These are phyloP conservation scores for Falcaria lacertinaria DNA, from an alignment of 2,888 invertebrate species.

Conservation along the genomic window DNA sequence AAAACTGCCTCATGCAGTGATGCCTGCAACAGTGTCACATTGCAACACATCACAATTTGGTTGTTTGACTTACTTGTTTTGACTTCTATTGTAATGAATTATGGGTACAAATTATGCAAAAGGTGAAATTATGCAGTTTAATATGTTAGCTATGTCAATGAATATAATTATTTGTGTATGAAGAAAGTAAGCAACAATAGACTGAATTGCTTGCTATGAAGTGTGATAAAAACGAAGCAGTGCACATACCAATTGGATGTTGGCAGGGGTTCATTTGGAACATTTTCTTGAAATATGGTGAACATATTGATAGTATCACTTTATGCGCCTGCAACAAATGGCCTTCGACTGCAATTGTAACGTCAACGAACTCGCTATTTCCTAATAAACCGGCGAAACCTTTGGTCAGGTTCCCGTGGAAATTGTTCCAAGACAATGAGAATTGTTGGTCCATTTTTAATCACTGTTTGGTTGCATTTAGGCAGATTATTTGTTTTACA, in stretches of 20 bases:
- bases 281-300: slow-evolving; percentile 85
- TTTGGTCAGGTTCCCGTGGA: slow-evolving; percentile 84
- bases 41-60: too few relatives aligned
- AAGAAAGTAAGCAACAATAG: too few relatives aligned
- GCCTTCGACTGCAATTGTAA: slow-evolving; percentile 82
- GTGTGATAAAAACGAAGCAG: too few relatives aligned
- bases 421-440: slow-evolving; percentile 87
- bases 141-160: too few relatives aligned
- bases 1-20: too few relatives aligned
- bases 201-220: too few relatives aligned
- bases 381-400: slow-evolving; percentile 82
- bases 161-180: too few relatives aligned
- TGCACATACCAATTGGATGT: slow-evolving; percentile 81
- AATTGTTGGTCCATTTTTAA: slow-evolving; percentile 82
- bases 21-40: too few relatives aligned
- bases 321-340: slow-evolving; percentile 84
- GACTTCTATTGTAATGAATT: too few relatives aligned
- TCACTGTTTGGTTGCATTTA: slow-evolving; percentile 48
- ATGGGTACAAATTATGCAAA: too few relatives aligned
- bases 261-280: slow-evolving; percentile 83
- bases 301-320: slow-evolving; percentile 85
- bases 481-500: slow-evolving; percentile 13
- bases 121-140: too few relatives aligned
- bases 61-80: too few relatives aligned
- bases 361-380: slow-evolving; percentile 81